Percentiles rank a stretch among this genome's conserved stretches.
Evolutionary conservation across 2,113 vertebrate species (phyloP).

Genomic region (Cyprinus carpio): DNA sequence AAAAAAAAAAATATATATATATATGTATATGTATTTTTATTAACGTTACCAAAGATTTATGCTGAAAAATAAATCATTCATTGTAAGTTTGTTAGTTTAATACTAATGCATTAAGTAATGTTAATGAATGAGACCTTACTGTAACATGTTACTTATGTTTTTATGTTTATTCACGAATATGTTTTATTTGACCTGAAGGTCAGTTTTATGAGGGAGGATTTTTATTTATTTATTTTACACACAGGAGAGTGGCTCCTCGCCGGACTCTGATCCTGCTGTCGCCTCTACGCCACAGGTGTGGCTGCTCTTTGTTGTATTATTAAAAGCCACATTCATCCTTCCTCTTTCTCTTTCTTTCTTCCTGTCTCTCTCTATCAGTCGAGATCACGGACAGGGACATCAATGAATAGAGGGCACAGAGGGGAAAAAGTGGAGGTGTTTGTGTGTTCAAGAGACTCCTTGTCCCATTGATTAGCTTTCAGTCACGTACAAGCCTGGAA

Average conservation of each 20-base stretch:
- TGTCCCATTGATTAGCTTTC: constrained; percentile 32
- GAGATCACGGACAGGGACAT: constrained; percentile 28
- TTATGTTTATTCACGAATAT: background rate
- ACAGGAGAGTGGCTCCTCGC: constrained; percentile 12
- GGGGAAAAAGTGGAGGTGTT: constrained; percentile 15
- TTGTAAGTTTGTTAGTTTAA: no score
- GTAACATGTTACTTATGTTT: background rate
- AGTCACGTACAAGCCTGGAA: background rate
- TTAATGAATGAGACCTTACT: background rate
- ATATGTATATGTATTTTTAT: no score
- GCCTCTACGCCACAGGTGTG: constrained; percentile 19
- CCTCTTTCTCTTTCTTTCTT: constrained; percentile 14
- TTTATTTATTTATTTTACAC: background rate
- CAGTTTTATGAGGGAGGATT: constrained; percentile 9
- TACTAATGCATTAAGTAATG: no score
- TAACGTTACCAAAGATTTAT: no score
- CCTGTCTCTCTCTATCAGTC: constrained; percentile 20
- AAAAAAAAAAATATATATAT: no score
- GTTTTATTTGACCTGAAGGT: background rate
- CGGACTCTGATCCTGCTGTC: background rate
- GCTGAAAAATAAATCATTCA: no score
- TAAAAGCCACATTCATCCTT: constrained; percentile 31
- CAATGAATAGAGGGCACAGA: constrained; percentile 31
- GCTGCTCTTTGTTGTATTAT: constrained; percentile 44
- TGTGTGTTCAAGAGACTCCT: constrained; percentile 52